Evolutionary conservation across 2,888 invertebrate species (phyloP), one percentile per base, ranked within the genome.

Genomic region (Spatulosminthurus flaviceps): DNA sequence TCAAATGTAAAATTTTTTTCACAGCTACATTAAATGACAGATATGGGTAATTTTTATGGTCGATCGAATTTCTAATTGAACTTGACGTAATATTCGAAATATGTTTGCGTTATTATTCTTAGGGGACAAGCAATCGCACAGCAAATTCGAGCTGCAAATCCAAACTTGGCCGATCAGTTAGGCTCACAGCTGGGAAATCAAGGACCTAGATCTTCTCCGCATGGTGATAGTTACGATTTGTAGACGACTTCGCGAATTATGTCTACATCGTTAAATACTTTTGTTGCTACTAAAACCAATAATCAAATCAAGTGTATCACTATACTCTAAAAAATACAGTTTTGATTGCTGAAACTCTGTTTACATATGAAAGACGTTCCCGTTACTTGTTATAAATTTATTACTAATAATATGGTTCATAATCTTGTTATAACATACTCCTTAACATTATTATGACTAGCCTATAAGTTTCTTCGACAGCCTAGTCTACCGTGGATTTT

Each of bases 91-190:
- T n/a, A n/a, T n/a, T n/a, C n/a, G n/a, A n/a, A n/a, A n/a, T 73
- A 69, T 70, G 34, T 16, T 67, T 42, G 16, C n/a, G n/a, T n/a
- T 78, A 79, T 41, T 86, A 88, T 86, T 86, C 90, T 81, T 89
- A 93, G 90, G 22, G 95, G 95, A 0, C 94, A 95, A 87, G 93
- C 92, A 82, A 89, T 95, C 78, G 94, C 94, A 11, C 92, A 92
- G 86, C 93, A 94, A 87, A 93, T 95, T 92, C 93, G 94, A 87
- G 90, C 90, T 69, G 90, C 91, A 22, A 95, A 96, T 88, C 95
- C 96, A 0, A 93, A 94, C 79, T 89, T 96, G 67, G 93, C 95
- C 41, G 94, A 95, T 82, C 92, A 92, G 86, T 88, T 95, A 89
- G 70, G 87, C 90, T 91, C 89, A 87, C 86, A 60, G 90, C 90